Evolutionary conservation across 2,113 vertebrate species (phyloP).

Genomic region (Mesocricetus auratus): DNA sequence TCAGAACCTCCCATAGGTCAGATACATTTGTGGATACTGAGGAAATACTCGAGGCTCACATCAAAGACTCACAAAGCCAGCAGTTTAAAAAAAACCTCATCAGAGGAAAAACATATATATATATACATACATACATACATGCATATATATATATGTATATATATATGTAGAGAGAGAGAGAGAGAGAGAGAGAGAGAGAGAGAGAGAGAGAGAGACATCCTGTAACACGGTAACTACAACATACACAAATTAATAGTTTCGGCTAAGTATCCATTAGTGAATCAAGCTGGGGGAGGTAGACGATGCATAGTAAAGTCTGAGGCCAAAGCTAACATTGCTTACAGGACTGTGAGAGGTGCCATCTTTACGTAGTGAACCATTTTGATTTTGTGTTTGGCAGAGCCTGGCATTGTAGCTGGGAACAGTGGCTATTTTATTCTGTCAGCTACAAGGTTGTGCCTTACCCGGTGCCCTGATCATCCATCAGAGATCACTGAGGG

Average conservation of each 20-base stretch:
- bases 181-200: no score
- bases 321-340: conserved; percentile 1
- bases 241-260: conserved; percentile 49
- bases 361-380: background rate
- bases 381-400: conserved; percentile 27
- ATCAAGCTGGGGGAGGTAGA: background rate
- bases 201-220: no score
- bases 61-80: background rate
- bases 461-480: background rate
- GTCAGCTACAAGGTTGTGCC: background rate
- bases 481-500: background rate
- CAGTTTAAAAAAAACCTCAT: conserved; percentile 13
- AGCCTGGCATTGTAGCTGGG: background rate
- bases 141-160: no score
- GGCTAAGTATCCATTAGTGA: background rate
- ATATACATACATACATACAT: background rate
- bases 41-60: background rate
- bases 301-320: background rate
- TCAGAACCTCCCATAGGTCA: background rate
- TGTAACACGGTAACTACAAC: background rate
- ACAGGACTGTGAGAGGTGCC: background rate
- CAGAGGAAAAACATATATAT: background rate
- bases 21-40: background rate
- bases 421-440: background rate
- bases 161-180: no score